Percentiles rank a stretch among this genome's conserved stretches.
Conservation (phyloP, 2,888 invertebrate genomes). For the Epinotia ramella region DNA sequence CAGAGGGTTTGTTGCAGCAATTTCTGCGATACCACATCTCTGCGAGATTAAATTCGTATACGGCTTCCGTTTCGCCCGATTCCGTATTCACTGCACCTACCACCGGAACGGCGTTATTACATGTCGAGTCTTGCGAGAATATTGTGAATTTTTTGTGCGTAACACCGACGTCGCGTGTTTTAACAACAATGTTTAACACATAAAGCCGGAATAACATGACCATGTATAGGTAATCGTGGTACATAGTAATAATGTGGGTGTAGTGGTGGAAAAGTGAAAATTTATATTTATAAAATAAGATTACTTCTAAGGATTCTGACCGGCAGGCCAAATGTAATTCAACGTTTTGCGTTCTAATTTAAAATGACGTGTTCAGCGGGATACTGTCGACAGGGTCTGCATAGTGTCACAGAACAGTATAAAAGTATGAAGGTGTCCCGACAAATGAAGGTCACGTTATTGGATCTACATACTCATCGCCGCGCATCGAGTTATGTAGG, state of each 20-base stretch:
- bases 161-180: not conserved
- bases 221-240: not conserved
- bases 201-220: not conserved
- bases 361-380: too few relatives aligned
- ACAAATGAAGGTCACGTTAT: too few relatives aligned
- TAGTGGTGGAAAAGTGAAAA: not conserved
- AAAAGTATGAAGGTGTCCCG: too few relatives aligned
- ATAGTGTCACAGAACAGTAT: too few relatives aligned
- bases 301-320: not conserved
- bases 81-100: slow-evolving; percentile 73
- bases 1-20: slow-evolving; percentile 76
- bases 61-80: slow-evolving; percentile 72
- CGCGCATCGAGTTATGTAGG: too few relatives aligned
- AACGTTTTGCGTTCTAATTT: too few relatives aligned
- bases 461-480: too few relatives aligned
- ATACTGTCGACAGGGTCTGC: too few relatives aligned
- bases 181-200: not conserved
- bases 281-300: not conserved
- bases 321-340: too few relatives aligned
- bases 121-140: slow-evolving; percentile 49
- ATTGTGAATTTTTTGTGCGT: slow-evolving; percentile 14
- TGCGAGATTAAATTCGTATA: slow-evolving; percentile 83
- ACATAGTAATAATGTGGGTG: not conserved
- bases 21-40: slow-evolving; percentile 81
- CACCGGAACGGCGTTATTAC: slow-evolving; percentile 56